Evolutionary conservation across 2,797 vertebrate species (phyloP), one percentile per base, ranked within the genome.

Genomic region (Chloroceryle amazona): DNA sequence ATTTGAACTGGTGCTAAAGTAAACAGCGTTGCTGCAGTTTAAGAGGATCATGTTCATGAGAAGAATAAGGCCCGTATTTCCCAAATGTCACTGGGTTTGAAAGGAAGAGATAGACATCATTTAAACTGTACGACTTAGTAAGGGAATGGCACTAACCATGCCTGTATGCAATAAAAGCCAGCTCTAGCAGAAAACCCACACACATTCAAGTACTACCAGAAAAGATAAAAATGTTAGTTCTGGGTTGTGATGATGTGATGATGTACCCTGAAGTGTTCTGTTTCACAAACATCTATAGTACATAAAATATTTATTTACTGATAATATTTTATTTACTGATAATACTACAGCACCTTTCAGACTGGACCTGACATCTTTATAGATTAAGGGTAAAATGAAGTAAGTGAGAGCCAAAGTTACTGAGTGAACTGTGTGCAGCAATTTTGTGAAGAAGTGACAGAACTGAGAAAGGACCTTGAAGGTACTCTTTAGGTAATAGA

Each of bases 371-470:
- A 54, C 7, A 11, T 37, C 61, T 91, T 86, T 74, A 65, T 37
- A 93, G 37, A 87, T 74, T 21, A 58, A 68, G 35, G 39, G 31
- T n/a, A 70, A 94, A 86, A 90, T 39, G 13, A 78, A 74, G 21
- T 44, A 84, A 92, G 51, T 23, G n/a, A 82, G 35, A 93, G 12
- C 7, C 12, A 51, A 51, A 88, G 29, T 61, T 57, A n/a, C 31
- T 4, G 10, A 65, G 17, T 49, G 67, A 92, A 35, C 5, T 60
- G 22, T 55, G 11, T 16, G 44, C 35, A 35, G 13, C 11, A 44
- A 81, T 79, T 84, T 44, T 75, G 28, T 62, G 76, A 92, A 71
- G 28, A 83, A 26, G 28, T 41, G 74, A 84, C 90, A 80, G 29
- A 82, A 61, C 3, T 13, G 61, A 61, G 54, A 74, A 85, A n/a